Evolutionary conservation across 2,797 vertebrate species (phyloP), one percentile per base, ranked within the genome.

Genomic region (Pelobates cultripes): DNA sequence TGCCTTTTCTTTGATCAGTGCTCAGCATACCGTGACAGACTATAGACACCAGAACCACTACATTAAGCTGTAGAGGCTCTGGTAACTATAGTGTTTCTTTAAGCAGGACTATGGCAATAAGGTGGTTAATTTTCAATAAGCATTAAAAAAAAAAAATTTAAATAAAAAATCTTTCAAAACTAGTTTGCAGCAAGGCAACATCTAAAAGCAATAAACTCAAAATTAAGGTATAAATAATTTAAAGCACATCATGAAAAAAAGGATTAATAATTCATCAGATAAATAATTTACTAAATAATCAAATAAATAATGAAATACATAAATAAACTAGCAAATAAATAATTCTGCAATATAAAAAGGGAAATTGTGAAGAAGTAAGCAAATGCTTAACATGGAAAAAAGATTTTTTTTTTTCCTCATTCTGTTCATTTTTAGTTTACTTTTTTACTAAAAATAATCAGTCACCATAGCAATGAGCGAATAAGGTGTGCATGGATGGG

Each of bases 241-340:
- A 93, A 90, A 89, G 88, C 91, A 96, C 94, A 96, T 99, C 97
- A 97, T 96, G 96, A 97, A 96, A 95, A 64, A 95, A 94, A 91
- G 75, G 95, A 98, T 99, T 97, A 97, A 99, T 99, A 98, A 99
- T 99, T 97, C 95, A 98, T 96, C 95, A 94, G 96, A 98, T 99
- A 97, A 99, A 99, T 99, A 97, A 98, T 99, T 99, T 97, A 98
- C 97, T 96, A 98, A 99, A 99, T 98, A 99, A 99, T 99, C 96
- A 97, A 97, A 99, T 98, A 97, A 98, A 96, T 97, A 95, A 99
- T 97, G 96, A 95, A 95, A 93, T 88, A 86, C 96, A 97, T 98
- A 97, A 98, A 97, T 98, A 98, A 98, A 95, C 94, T 92, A 97
- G 95, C 92, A 92, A 95, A 97, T 97, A 96, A 97, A 97, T 97